Conservation (phyloP, 2,797 vertebrate species). For the Bradypodion pumilum region DNA sequence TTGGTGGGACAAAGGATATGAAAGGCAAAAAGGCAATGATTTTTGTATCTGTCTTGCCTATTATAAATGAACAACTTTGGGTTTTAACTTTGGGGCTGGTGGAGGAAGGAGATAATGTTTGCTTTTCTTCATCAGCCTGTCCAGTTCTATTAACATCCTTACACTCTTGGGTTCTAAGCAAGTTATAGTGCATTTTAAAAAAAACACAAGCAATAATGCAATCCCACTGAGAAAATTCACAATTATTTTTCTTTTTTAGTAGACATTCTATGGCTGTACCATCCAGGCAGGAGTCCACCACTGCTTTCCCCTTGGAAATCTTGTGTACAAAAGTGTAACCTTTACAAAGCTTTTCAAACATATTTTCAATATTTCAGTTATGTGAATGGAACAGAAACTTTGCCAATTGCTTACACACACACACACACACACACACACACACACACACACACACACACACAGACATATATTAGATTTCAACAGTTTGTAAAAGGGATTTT, state of each 20-base stretch:
- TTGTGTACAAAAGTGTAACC: not conserved
- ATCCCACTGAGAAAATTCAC: too few relatives aligned
- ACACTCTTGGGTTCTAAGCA: not conserved
- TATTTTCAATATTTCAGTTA: not conserved
- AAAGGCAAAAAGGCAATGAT: too few relatives aligned
- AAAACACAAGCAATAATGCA: conserved; percentile 3
- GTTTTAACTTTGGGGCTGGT: not conserved
- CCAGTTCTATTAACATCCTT: not conserved
- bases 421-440: too few relatives aligned
- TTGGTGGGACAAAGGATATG: too few relatives aligned
- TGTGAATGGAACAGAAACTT: too few relatives aligned
- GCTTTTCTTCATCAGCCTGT: not conserved
- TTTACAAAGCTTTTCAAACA: not conserved
- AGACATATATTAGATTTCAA: too few relatives aligned
- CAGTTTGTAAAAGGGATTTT: too few relatives aligned
- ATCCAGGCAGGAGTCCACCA: not conserved
- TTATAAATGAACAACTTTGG: not conserved
- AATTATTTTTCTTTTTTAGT: conserved; percentile 1
- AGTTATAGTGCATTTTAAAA: too few relatives aligned
- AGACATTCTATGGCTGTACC: not conserved
- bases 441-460: too few relatives aligned
- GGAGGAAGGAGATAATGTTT: too few relatives aligned
- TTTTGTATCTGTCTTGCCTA: not conserved
- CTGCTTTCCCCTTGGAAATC: not conserved
- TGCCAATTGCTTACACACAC: too few relatives aligned